A percentile compares a stretch with the other conserved stretches of the same genome.
These are phyloP conservation scores for Ctenoplectra terminalis DNA, from an alignment of 1,140 invertebrate species.

Conservation along the genomic window DNA sequence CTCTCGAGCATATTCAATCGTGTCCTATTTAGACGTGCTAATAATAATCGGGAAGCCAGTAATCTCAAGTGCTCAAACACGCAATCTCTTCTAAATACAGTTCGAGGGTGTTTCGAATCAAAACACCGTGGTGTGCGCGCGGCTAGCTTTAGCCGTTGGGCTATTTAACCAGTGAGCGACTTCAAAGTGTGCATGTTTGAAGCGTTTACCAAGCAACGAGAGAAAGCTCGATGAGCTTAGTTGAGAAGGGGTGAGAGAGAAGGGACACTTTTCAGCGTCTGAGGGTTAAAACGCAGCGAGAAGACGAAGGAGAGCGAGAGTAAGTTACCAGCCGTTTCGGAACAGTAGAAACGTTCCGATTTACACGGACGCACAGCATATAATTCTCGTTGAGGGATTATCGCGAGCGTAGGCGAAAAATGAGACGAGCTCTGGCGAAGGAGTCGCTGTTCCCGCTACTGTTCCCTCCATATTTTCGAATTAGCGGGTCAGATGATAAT, in stretches of 20 bases:
- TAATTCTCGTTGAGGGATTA: constrained; percentile 35
- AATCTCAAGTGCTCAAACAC: constrained; percentile 68
- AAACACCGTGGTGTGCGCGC: constrained; percentile 65
- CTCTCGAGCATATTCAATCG: neutral
- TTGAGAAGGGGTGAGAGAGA: neutral
- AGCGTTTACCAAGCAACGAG: constrained; percentile 64
- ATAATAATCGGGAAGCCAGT: constrained; percentile 62
- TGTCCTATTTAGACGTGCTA: constrained; percentile 28
- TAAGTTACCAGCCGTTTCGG: constrained; percentile 32
- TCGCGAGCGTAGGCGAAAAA: constrained; percentile 31
- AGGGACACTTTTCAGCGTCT: neutral
- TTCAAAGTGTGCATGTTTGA: constrained; percentile 69
- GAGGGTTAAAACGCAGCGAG: constrained; percentile 11
- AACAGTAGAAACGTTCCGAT: constrained; percentile 35
- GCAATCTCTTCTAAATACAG: constrained; percentile 76
- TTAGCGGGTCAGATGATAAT: constrained; percentile 28
- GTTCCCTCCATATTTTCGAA: constrained; percentile 34
- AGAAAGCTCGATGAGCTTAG: neutral
- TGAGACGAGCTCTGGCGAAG: neutral
- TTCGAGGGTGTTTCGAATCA: constrained; percentile 76
- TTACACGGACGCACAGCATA: constrained; percentile 14
- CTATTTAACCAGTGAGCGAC: constrained; percentile 70
- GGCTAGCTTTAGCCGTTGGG: constrained; percentile 57
- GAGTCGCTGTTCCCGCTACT: neutral
- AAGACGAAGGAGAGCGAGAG: constrained; percentile 26